A percentile compares a stretch with the other conserved stretches of the same genome.
These are phyloP conservation scores for Picathartes gymnocephalus DNA, from an alignment of 2,113 vertebrate species.

Conservation along the genomic window DNA sequence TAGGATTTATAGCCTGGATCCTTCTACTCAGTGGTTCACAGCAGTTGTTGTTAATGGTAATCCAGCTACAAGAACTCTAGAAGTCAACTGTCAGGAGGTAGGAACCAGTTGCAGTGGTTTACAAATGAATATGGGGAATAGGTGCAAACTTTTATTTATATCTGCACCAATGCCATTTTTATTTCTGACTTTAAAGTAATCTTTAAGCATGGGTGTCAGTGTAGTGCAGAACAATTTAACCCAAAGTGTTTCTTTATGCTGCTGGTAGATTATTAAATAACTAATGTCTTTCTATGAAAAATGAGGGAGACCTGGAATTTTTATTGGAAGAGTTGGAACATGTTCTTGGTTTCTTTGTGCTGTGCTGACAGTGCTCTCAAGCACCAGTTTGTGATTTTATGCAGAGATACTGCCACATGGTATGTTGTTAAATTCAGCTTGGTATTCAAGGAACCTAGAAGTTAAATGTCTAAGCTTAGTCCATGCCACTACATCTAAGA, in stretches of 20 bases:
- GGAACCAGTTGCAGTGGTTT: not conserved
- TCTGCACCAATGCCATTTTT: not conserved
- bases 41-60: conserved; percentile 76
- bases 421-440: not conserved
- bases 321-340: not conserved
- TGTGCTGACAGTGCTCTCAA: not conserved
- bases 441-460: not conserved
- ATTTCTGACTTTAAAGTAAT: not conserved
- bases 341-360: not conserved
- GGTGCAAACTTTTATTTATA: not conserved
- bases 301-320: not conserved
- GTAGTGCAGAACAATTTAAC: not conserved
- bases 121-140: not conserved
- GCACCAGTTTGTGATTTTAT: not conserved
- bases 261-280: not conserved
- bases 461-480: not conserved
- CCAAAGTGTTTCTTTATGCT: not conserved
- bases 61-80: conserved; percentile 70
- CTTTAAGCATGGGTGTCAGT: not conserved
- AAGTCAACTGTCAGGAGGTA: conserved; percentile 80
- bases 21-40: conserved; percentile 78
- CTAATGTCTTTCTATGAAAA: not conserved
- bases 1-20: conserved; percentile 78
- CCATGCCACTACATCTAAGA: not conserved
- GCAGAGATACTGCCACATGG: not conserved